Percentiles rank a stretch among this genome's conserved stretches.
These are phyloP conservation scores for Morpho helenor DNA, from an alignment of 2,888 invertebrate genomes.

Conservation along the genomic window DNA sequence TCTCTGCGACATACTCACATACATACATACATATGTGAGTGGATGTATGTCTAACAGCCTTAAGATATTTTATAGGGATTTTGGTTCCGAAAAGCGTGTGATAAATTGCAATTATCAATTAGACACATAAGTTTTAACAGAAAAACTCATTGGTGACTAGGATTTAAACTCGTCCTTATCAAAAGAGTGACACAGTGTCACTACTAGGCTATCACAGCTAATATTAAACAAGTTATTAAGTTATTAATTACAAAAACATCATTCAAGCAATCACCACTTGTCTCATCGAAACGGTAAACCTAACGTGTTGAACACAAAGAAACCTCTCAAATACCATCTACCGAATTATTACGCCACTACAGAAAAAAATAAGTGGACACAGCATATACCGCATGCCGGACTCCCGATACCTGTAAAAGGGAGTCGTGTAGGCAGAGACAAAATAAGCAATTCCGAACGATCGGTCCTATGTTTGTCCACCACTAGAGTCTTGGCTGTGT, in stretches of 20 bases:
- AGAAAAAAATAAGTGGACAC: slow-evolving; percentile 49
- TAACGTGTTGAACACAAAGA: slow-evolving; percentile 36
- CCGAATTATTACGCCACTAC: slow-evolving; percentile 55
- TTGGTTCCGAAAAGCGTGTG: too few species aligned
- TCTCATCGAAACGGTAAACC: slow-evolving; percentile 21
- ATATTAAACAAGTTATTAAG: neutral
- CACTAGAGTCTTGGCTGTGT: slow-evolving; percentile 76
- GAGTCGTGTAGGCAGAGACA: slow-evolving; percentile 74
- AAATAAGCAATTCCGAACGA: slow-evolving; percentile 78
- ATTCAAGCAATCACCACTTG: slow-evolving; percentile 14
- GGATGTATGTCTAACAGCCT: too few species aligned
- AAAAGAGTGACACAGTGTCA: too few species aligned
- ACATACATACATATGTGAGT: too few species aligned
- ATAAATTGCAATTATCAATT: too few species aligned
- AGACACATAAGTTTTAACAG: too few species aligned
- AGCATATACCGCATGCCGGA: slow-evolving; percentile 54
- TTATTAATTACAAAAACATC: slow-evolving; percentile 6
- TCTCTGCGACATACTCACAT: too few species aligned
- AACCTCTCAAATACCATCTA: slow-evolving; percentile 49
- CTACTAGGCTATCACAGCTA: too few species aligned
- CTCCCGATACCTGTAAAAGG: slow-evolving; percentile 49
- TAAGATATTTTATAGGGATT: too few species aligned
- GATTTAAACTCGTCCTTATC: too few species aligned
- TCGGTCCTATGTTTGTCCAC: slow-evolving; percentile 75
- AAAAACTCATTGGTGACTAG: too few species aligned